Conservation (phyloP, 2,113 vertebrate species). For the Nerophis lumbriciformis region DNA sequence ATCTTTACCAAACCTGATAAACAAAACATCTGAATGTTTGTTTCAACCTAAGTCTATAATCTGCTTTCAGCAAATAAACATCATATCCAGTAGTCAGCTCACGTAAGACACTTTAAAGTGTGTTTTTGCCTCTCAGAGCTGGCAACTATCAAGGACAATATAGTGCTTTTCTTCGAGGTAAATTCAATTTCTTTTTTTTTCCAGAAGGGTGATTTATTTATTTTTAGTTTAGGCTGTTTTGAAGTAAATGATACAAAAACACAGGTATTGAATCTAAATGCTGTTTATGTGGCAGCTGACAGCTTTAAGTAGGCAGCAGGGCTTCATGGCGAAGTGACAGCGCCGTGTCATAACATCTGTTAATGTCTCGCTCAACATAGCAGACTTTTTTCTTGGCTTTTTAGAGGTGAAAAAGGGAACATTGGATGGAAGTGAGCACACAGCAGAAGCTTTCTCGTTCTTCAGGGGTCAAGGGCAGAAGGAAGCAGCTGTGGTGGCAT, state of each 20-base stretch:
- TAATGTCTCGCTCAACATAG: constrained; percentile 42
- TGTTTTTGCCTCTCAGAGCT: not conserved
- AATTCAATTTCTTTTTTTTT: constrained; percentile 4
- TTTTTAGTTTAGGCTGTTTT: constrained; percentile 4
- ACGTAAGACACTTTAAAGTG: constrained; percentile 4
- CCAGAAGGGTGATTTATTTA: not conserved
- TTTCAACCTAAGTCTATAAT: not conserved
- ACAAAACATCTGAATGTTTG: not conserved
- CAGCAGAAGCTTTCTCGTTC: constrained; percentile 16
- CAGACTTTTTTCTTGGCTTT: not conserved
- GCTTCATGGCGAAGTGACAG: constrained; percentile 38
- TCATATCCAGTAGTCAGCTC: not conserved
- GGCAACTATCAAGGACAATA: constrained; percentile 1
- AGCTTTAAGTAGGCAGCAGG: constrained; percentile 15
- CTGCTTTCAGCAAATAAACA: not conserved
- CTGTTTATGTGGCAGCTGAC: constrained; percentile 29
- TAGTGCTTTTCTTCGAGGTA: not conserved
- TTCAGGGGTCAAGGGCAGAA: constrained; percentile 24
- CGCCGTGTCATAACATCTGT: constrained; percentile 49
- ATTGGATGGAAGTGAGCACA: not conserved
- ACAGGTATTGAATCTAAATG: constrained; percentile 23
- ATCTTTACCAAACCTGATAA: not conserved
- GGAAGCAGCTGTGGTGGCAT: constrained; percentile 44
- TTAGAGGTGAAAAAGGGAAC: not conserved
- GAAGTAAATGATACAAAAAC: constrained; percentile 19